These are phyloP conservation scores for Amblyopsis hoosieri DNA, from an alignment of 2,797 vertebrate genomes.

Conservation along the genomic window DNA sequence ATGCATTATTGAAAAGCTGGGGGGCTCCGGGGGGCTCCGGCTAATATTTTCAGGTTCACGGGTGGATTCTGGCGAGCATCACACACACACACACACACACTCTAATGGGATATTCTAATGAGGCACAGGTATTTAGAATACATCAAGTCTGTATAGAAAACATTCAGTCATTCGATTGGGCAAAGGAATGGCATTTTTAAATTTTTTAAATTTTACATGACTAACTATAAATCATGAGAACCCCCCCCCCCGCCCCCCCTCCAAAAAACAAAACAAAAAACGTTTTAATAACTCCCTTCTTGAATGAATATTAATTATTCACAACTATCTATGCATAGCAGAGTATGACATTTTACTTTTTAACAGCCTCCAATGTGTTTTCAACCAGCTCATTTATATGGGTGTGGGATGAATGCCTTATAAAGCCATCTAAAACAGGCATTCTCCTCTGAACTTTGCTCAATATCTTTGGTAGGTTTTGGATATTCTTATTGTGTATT, in stretches of 20 bases:
- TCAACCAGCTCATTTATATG: conserved; percentile 35
- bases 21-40: no score
- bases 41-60: neutral
- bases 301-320: conserved; percentile 52
- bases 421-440: neutral
- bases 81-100: conserved; percentile 3
- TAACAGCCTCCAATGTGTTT: conserved; percentile 32
- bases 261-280: conserved; percentile 17
- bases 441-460: neutral
- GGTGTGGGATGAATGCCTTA: neutral
- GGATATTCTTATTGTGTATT: no score
- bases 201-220: conserved; percentile 27
- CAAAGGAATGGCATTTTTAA: conserved; percentile 13
- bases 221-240: conserved; percentile 12
- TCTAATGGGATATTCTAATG: conserved; percentile 46
- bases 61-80: neutral
- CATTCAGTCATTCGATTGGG: conserved; percentile 46
- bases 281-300: conserved; percentile 34
- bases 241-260: neutral
- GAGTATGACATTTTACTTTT: conserved; percentile 42
- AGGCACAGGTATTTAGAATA: conserved; percentile 47
- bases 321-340: conserved; percentile 41
- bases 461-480: no score
- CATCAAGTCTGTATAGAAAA: conserved; percentile 22
- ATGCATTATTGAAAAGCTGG: no score